These are phyloP conservation scores for Ifrita kowaldi DNA, from an alignment of 2,113 vertebrate species.

Conservation along the genomic window DNA sequence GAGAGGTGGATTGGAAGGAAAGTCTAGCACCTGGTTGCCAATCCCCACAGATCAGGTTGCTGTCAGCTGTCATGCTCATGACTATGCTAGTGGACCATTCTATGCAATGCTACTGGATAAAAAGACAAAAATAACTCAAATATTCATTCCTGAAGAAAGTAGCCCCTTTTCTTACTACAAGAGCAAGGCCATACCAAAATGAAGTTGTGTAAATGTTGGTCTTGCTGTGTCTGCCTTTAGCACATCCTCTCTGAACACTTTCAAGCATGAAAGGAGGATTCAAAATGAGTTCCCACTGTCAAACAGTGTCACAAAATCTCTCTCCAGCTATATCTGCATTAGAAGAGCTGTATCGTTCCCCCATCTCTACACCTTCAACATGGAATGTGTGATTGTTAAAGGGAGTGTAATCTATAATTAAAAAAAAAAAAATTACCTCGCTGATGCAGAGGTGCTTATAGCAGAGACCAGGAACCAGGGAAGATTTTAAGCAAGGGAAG, in stretches of 20 bases:
- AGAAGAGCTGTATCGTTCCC: not conserved
- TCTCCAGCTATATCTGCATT: not conserved
- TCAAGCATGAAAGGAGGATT: not conserved
- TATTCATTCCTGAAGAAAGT: not conserved
- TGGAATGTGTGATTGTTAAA: not conserved
- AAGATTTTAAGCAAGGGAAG: not conserved
- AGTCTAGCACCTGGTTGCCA: not conserved
- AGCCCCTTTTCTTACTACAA: not conserved
- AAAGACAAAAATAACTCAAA: not conserved
- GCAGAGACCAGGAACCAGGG: accelerated
- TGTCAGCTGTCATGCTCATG: not conserved
- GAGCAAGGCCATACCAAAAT: not conserved
- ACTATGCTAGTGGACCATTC: not conserved
- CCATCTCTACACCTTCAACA: not conserved
- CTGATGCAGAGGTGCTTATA: not conserved
- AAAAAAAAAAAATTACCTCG: not conserved
- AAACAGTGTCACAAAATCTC: not conserved
- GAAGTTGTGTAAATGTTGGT: not conserved
- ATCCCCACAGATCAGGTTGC: accelerated
- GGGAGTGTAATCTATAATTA: not conserved
- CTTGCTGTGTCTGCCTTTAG: not conserved
- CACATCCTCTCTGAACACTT: not conserved
- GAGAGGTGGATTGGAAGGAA: not conserved
- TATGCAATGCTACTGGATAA: not conserved
- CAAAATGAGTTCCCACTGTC: not conserved